Conservation (phyloP, 2,797 vertebrate species). For the Pseudopleuronectes americanus region DNA sequence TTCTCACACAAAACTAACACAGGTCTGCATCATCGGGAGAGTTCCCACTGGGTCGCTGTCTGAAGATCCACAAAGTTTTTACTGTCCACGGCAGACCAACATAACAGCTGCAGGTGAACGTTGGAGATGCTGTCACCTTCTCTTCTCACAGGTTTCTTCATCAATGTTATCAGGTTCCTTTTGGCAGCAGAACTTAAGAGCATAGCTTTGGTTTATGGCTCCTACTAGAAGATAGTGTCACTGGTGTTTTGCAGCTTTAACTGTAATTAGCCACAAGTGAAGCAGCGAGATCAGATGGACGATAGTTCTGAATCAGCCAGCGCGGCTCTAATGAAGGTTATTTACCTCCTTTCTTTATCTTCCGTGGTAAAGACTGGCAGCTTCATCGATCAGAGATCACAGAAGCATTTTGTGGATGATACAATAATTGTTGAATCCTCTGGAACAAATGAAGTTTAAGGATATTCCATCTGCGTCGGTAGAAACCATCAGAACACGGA, state of each 20-base stretch:
- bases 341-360: neutral
- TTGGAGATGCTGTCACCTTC: too few species aligned
- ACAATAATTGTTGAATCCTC: neutral
- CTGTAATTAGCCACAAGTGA: constrained; percentile 36
- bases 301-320: neutral
- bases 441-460: neutral
- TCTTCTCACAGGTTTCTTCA: too few species aligned
- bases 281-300: constrained; percentile 3
- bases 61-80: too few species aligned
- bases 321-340: neutral
- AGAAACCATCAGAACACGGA: neutral
- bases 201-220: too few species aligned
- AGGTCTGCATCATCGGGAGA: too few species aligned
- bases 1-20: too few species aligned
- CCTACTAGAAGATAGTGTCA: constrained; percentile 2
- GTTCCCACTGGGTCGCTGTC: too few species aligned
- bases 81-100: too few species aligned
- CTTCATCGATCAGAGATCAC: neutral
- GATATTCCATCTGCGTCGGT: neutral
- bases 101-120: too few species aligned
- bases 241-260: constrained; percentile 23
- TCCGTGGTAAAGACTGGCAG: neutral
- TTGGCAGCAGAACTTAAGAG: too few species aligned
- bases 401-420: too few species aligned
- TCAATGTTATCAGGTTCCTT: too few species aligned